Base-by-base conservation (phyloP, 2,888 invertebrate genomes). In the Tachina fera region DNA sequence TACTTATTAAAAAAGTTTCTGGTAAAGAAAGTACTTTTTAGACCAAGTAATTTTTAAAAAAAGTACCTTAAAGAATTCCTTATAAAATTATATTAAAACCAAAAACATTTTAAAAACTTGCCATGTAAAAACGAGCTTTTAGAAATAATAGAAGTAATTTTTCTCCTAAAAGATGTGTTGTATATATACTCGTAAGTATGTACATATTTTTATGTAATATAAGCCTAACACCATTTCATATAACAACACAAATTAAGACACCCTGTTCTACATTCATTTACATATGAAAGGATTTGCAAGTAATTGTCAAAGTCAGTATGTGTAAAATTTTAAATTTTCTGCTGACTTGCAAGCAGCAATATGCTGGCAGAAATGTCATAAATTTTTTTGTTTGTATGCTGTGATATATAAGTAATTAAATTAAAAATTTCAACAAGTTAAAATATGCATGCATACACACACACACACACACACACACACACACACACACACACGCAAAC, bases 321-420 rank as follows among this genome's bases (percentile, higher is more conserved):
- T 70, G 70, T 70, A 70, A 78, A 61, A 78, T 78, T 78, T 41
- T 39, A 51, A 22, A 43, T 72, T 80, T 79, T 72, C 49, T 80
- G 80, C 80, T 80, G 80, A 80, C 65, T 67, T 74, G 80, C 79
- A 79, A 63, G 53, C 61, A 51, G 47, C 71, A 56, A 71, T 71
- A 63, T 71, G 79, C 71, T 79, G 63, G 79, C 45, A 47, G 72
- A 72, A 71, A 72, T 65, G 63, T 79, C 71, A 79, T 72, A 79
- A 79, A 56, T 71, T 56, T 71, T 39, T 56, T 11, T 47, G 10
- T 72, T 72, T 72, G 68, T n/a, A 56, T 13, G 16, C 16, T 70
- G 39, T 80, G 43, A 58, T 80, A 47, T 47, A 51, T 56, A 56
- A 74, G 74, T 81, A 75, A 81, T 75, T 81, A 81, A 81, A 75